A percentile compares a stretch with the other conserved stretches of the same genome.
phyloP scores from a whole-genome alignment of 2,113 vertebrate species.

The Dolichallabes microphthalmus region DNA sequence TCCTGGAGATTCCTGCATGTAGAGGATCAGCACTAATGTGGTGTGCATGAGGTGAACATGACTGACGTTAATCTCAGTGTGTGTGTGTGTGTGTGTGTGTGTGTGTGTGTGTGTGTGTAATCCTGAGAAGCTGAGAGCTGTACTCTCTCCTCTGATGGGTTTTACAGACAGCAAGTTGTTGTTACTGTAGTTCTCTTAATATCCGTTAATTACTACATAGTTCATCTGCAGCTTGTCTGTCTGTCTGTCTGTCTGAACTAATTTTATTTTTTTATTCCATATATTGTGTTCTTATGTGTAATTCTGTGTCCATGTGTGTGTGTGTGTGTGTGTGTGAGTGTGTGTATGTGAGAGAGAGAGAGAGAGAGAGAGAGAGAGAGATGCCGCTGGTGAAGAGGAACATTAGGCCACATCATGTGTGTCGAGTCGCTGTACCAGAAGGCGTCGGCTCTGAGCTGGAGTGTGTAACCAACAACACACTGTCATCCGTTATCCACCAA shows the following conservation, averaged over 20 bases:
- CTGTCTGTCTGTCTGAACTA: conserved; percentile 1
- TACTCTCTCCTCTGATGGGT: conserved; percentile 11
- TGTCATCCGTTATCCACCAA: conserved; percentile 91
- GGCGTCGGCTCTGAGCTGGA: conserved; percentile 86
- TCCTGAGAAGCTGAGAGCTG: conserved; percentile 23
- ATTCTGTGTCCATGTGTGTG: not conserved
- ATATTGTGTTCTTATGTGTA: not conserved
- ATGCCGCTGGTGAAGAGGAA: conserved; percentile 96
- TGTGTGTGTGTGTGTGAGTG: not conserved
- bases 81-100: conserved; percentile 23
- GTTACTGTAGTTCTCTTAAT: not conserved
- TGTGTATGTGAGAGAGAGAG: not conserved
- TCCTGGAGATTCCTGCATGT: not conserved
- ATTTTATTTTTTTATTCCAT: too few relatives aligned
- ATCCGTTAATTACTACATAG: not conserved
- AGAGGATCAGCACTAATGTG: not conserved
- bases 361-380: too few relatives aligned
- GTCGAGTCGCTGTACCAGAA: conserved; percentile 83
- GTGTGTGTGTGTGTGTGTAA: conserved; percentile 37
- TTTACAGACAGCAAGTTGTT: not conserved
- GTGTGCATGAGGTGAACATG: not conserved
- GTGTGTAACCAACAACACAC: conserved; percentile 77
- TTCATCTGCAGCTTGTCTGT: not conserved
- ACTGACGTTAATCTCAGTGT: conserved; percentile 11
- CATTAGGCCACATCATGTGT: conserved; percentile 89